Evolutionary conservation across 2,888 invertebrate genomes (phyloP), one percentile per base, ranked within the genome.

Genomic region (Drosophila picticornis): DNA sequence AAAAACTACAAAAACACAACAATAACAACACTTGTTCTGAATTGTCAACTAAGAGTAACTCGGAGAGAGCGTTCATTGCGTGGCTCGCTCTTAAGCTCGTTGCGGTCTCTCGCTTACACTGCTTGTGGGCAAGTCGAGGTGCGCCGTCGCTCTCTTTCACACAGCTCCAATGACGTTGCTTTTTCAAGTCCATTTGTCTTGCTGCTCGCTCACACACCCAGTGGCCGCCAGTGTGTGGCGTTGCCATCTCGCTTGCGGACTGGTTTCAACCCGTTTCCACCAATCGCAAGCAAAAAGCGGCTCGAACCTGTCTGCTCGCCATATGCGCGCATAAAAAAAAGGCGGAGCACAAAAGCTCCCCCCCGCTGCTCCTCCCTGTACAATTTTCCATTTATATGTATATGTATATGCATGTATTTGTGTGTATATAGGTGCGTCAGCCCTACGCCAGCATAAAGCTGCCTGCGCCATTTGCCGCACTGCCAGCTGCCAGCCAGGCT

Each of bases 221-320:
- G 27, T 43, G 22, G 19, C 3, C 19, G 27, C 27, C 9, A 57
- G 48, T 32, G 64, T 60, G 57, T 48, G 67, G 65, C 60, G 52
- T 72, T 70, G 84, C 74, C 84, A 77, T 90, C 90, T 81, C 85
- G 80, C 84, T 90, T 75, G 65, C 34, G 60, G 63, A 65, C 72
- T 70, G 69, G 71, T 70, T 74, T 78, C 78, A 80, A 80, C 72
- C 79, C 77, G 81, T 76, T 83, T 82, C 72, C 65, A 73, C 90
- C 90, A 90, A 90, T 90, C 78, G 80, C 46, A 46, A 46, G 80
- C 82, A 88, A 86, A 85, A 86, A 89, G 90, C 88, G 78, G 72
- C 72, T 66, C 25, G 64, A 31, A 66, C 59, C 34, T 56, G 73
- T 66, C 73, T 70, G 65, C 52, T 58, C 78, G 78, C 75, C 78